These are phyloP conservation scores for Ditylenchus dipsaci DNA, from an alignment of 1,140 invertebrate genomes.

Conservation along the genomic window DNA sequence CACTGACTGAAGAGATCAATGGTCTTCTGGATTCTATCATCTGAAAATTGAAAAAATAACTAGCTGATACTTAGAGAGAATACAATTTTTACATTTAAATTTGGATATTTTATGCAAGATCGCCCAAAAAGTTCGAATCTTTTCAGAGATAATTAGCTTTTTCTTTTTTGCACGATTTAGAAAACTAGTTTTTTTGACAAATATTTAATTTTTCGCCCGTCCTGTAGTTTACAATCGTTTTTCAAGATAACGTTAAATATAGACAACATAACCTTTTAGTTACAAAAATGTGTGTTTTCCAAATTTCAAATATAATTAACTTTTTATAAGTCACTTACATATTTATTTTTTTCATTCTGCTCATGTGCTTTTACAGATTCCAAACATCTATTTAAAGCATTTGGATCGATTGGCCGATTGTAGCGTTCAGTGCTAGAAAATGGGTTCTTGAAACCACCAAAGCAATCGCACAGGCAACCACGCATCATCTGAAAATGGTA, in stretches of 20 bases:
- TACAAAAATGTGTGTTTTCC: too few species aligned
- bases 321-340: slow-evolving; percentile 12
- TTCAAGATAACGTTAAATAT: too few species aligned
- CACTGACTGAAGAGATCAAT: slow-evolving; percentile 37
- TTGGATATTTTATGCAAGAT: too few species aligned
- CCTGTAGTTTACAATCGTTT: too few species aligned
- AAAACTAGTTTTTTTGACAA: too few species aligned
- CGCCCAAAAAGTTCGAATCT: too few species aligned
- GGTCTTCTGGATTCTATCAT: slow-evolving; percentile 34
- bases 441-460: slow-evolving; percentile 41
- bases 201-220: too few species aligned
- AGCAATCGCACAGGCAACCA: slow-evolving; percentile 45
- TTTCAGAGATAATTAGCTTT: too few species aligned
- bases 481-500: slow-evolving; percentile 31
- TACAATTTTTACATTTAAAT: too few species aligned
- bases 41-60: slow-evolving; percentile 9
- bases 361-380: slow-evolving; percentile 32
- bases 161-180: too few species aligned
- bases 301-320: too few species aligned
- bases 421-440: slow-evolving; percentile 7
- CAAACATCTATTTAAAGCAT: slow-evolving; percentile 34
- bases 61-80: slow-evolving; percentile 4
- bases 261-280: too few species aligned
- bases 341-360: slow-evolving; percentile 26
- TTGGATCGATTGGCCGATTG: slow-evolving; percentile 31